These are phyloP conservation scores for Caenorhabditis sp. DNA, from an alignment of 2,888 invertebrate species.

Conservation along the genomic window DNA sequence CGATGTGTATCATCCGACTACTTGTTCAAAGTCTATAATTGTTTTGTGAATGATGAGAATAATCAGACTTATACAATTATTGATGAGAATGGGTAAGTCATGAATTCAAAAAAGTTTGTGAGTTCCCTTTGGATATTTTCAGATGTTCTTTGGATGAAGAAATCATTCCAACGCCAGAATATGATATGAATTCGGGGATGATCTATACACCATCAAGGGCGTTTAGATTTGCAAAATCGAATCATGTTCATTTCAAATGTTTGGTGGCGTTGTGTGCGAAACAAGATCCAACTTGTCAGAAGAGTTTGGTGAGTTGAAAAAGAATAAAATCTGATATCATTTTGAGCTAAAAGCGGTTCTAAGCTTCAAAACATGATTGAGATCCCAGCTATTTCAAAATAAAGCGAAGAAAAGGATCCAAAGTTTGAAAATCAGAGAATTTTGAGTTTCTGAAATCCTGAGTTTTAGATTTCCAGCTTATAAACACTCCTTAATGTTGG, in stretches of 20 bases:
- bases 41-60: constrained; percentile 45
- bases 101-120: no score
- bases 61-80: constrained; percentile 46
- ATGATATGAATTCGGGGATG: constrained; percentile 37
- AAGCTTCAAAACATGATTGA: neutral
- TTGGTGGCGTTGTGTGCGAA: constrained; percentile 61
- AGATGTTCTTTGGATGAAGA: constrained; percentile 54
- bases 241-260: constrained; percentile 65
- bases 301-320: constrained; percentile 41
- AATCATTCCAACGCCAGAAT: constrained; percentile 49
- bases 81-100: constrained; percentile 43
- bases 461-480: no score
- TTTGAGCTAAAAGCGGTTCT: neutral
- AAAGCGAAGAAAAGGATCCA: no score
- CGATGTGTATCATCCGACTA: constrained; percentile 32
- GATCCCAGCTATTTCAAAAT: no score
- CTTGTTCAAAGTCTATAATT: constrained; percentile 48
- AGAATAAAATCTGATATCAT: no score
- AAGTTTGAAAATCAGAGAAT: no score
- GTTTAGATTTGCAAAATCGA: constrained; percentile 60
- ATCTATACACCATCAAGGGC: constrained; percentile 48
- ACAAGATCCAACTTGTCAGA: constrained; percentile 51
- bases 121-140: neutral
- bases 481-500: no score
- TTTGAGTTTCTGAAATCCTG: no score